phyloP scores from a whole-genome alignment of 1,140 invertebrate genomes.

The Caenorhabditis tropicalis region DNA sequence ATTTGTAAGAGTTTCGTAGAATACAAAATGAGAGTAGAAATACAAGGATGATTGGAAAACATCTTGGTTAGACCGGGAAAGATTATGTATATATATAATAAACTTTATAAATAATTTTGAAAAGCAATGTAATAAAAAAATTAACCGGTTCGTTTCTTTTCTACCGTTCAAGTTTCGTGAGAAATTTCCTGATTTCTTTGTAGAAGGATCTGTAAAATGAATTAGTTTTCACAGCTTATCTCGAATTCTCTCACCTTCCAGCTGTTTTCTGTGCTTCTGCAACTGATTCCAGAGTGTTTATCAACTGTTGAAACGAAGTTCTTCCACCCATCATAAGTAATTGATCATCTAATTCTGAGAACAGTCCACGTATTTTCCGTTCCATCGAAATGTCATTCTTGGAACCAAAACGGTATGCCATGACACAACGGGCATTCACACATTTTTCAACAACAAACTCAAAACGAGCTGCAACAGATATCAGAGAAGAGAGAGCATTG shows the following conservation, averaged over 20 bases:
- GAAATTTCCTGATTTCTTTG: conserved; percentile 25
- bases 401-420: conserved; percentile 14
- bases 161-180: background rate
- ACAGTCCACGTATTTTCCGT: conserved; percentile 45
- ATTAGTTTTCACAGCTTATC: background rate
- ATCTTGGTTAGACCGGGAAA: background rate
- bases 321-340: conserved; percentile 19
- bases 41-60: background rate
- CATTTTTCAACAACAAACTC: conserved; percentile 55
- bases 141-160: background rate
- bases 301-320: conserved; percentile 21
- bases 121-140: background rate
- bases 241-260: conserved; percentile 6
- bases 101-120: background rate
- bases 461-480: conserved; percentile 44
- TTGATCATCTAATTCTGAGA: background rate
- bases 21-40: background rate
- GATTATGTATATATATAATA: too few species aligned
- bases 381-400: conserved; percentile 45
- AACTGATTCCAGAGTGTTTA: background rate
- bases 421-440: conserved; percentile 41
- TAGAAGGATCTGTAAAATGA: conserved; percentile 12
- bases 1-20: background rate
- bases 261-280: background rate
- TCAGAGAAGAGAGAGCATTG: conserved; percentile 35